Conservation (phyloP, 2,888 invertebrate species). For the Oasisia sp. region DNA sequence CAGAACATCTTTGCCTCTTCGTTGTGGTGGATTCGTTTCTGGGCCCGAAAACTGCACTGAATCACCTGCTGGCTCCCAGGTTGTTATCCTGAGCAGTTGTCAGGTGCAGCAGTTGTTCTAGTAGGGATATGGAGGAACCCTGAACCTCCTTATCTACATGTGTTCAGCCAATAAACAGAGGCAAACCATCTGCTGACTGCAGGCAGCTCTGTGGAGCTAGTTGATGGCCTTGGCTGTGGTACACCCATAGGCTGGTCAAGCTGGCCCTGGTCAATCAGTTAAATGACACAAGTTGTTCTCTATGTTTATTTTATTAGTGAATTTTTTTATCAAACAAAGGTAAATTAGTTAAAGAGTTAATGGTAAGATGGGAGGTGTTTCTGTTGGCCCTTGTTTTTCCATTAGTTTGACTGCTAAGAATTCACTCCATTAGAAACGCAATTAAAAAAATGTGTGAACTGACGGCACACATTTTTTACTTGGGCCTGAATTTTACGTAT, state of each 20-base stretch:
- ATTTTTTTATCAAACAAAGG: too few species aligned
- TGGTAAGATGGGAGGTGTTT: too few species aligned
- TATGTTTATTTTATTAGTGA: too few species aligned
- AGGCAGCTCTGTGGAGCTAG: not conserved
- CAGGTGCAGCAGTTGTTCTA: constrained; percentile 17
- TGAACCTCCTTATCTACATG: not conserved
- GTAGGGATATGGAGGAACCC: not conserved
- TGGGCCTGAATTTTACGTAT: too few species aligned
- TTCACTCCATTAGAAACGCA: too few species aligned
- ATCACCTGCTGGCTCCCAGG: not conserved
- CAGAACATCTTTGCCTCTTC: not conserved
- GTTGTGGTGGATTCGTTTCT: not conserved
- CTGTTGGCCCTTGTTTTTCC: too few species aligned
- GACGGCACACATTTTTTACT: too few species aligned
- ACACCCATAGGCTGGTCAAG: not conserved
- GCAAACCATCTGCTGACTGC: not conserved
- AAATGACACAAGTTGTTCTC: not conserved
- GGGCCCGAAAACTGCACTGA: not conserved
- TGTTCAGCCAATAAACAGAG: not conserved
- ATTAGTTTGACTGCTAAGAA: too few species aligned
- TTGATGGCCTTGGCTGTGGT: not conserved
- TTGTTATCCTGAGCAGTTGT: not conserved
- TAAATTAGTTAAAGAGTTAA: too few species aligned
- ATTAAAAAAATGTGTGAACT: too few species aligned
- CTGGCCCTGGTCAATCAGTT: not conserved